These are phyloP conservation scores for Anas acuta DNA, from an alignment of 2,797 vertebrate species.

Conservation along the genomic window DNA sequence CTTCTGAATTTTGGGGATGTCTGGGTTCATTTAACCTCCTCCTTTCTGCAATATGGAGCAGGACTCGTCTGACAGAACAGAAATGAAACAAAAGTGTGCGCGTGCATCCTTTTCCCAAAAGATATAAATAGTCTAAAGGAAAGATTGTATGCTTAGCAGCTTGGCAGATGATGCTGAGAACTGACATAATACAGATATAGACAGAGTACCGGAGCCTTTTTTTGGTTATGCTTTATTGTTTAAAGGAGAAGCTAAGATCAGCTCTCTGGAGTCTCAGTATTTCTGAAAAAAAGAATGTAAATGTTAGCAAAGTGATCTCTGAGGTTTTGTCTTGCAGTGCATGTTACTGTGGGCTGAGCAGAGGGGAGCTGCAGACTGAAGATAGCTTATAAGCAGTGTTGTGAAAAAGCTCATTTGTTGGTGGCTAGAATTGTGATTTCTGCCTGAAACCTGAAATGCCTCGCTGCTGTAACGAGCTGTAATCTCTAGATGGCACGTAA, in stretches of 20 bases:
- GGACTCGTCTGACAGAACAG: background rate
- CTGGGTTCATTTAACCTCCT: background rate
- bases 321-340: background rate
- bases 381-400: background rate
- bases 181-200: background rate
- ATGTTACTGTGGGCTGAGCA: background rate
- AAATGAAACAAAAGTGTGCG: background rate
- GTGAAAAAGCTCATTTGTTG: background rate
- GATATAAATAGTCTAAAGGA: background rate
- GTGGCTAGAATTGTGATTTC: background rate
- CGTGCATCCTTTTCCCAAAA: background rate
- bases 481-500: accelerated
- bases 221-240: background rate
- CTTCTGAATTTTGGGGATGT: background rate
- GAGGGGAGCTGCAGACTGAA: background rate
- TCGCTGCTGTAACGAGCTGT: background rate
- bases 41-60: background rate
- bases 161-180: conserved; percentile 14
- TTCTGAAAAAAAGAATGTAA: background rate
- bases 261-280: background rate
- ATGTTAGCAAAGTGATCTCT: background rate
- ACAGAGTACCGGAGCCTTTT: accelerated
- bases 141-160: background rate
- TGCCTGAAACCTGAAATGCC: background rate
- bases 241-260: background rate